Conservation (phyloP, 2,797 vertebrate species). For the Vireo griseus region DNA sequence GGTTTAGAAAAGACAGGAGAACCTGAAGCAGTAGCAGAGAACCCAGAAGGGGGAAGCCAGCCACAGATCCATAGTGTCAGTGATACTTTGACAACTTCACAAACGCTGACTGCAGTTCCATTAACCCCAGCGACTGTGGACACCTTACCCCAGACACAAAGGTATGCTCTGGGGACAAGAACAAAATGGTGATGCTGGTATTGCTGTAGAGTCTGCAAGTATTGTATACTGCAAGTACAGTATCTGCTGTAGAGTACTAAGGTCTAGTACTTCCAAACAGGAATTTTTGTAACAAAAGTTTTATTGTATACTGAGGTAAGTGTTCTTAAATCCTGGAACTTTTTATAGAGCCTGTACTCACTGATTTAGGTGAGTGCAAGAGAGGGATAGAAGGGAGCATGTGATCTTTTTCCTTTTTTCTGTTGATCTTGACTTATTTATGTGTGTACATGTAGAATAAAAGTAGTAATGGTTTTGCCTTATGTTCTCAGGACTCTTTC, state of each 20-base stretch:
- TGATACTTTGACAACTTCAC: constrained; percentile 78
- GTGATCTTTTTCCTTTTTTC: not conserved
- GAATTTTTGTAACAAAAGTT: not conserved
- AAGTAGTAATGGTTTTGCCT: not conserved
- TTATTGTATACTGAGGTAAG: not conserved
- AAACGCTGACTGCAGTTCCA: constrained; percentile 77
- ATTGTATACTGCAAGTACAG: no score
- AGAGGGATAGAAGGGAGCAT: not conserved
- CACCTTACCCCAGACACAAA: constrained; percentile 54
- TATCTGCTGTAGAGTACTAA: no score
- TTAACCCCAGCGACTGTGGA: constrained; percentile 75
- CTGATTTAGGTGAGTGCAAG: not conserved
- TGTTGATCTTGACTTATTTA: not conserved
- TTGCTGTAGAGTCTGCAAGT: not conserved
- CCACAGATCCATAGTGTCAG: constrained; percentile 63
- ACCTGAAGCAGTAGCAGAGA: not conserved
- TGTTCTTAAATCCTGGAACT: not conserved
- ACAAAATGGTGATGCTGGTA: not conserved
- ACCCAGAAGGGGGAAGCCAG: constrained; percentile 27
- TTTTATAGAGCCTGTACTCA: not conserved
- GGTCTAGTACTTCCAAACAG: not conserved
- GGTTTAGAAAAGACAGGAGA: constrained; percentile 68
- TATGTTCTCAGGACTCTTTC: constrained; percentile 31
- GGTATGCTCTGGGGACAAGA: constrained; percentile 14
- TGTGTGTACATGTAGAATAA: not conserved